A percentile compares a stretch with the other conserved stretches of the same genome.
Conservation (phyloP, 2,888 invertebrate genomes). For the Geotrupes spiniger region DNA sequence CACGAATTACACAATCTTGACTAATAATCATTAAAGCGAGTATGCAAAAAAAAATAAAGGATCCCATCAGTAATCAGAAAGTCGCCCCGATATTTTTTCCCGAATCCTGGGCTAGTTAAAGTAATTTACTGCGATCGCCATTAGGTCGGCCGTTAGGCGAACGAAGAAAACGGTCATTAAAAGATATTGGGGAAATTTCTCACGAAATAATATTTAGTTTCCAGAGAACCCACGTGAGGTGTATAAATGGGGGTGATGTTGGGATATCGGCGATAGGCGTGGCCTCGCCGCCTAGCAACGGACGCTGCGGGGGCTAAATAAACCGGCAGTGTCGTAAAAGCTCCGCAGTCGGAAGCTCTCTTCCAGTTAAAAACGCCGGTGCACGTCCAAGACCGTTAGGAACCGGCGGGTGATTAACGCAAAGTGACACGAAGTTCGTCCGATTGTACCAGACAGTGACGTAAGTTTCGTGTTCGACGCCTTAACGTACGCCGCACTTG, state of each 20-base stretch:
- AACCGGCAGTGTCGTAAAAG: constrained; percentile 40
- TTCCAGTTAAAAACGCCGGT: constrained; percentile 14
- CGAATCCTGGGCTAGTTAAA: no score
- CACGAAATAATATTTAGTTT: constrained; percentile 19
- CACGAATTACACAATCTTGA: no score
- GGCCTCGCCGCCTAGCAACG: constrained; percentile 46
- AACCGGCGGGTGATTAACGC: background rate
- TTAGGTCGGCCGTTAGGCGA: background rate
- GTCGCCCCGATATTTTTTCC: no score
- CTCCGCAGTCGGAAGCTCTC: constrained; percentile 34
- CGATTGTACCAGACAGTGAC: background rate
- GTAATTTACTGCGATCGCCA: no score
- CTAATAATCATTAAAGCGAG: no score
- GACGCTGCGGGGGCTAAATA: constrained; percentile 42
- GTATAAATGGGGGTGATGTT: constrained; percentile 17
- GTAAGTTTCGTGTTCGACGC: no score
- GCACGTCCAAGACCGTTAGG: constrained; percentile 4
- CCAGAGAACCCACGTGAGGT: constrained; percentile 17
- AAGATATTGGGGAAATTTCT: constrained; percentile 7
- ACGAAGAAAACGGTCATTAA: background rate
- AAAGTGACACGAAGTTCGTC: constrained; percentile 14
- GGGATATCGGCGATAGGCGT: constrained; percentile 36
- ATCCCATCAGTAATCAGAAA: no score
- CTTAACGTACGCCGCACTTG: no score
- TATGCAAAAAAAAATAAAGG: no score